Conservation (phyloP, 2,888 invertebrate species). For the Ectropis crepuscularia region DNA sequence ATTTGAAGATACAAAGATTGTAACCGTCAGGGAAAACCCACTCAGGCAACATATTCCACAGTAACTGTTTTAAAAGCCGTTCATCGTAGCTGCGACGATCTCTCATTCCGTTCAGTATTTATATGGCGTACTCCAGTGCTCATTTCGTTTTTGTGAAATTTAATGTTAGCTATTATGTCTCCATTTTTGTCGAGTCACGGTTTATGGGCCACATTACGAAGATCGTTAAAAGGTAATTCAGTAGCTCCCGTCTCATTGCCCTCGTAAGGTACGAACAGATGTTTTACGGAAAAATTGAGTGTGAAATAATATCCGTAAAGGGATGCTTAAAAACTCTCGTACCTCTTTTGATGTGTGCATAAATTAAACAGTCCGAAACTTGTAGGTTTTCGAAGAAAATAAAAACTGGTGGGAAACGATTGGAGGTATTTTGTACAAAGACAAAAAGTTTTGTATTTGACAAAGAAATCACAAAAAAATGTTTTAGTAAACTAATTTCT, state of each 20-base stretch:
- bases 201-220: slow-evolving; percentile 22
- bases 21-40: no score
- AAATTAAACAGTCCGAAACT: not conserved
- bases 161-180: slow-evolving; percentile 29
- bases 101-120: slow-evolving; percentile 8
- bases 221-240: slow-evolving; percentile 33
- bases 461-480: no score
- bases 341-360: slow-evolving; percentile 14
- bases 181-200: slow-evolving; percentile 24
- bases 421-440: no score
- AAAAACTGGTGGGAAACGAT: no score
- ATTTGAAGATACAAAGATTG: no score
- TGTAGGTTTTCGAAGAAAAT: no score
- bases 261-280: slow-evolving; percentile 26
- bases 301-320: slow-evolving; percentile 27
- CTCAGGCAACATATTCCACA: no score
- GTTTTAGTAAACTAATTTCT: no score
- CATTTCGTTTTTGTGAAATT: slow-evolving; percentile 22
- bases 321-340: slow-evolving; percentile 22
- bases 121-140: slow-evolving; percentile 9
- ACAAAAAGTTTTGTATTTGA: no score
- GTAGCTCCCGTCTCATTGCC: slow-evolving; percentile 22
- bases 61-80: no score
- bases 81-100: not conserved
- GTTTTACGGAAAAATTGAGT: slow-evolving; percentile 26